Evolutionary conservation across 2,797 vertebrate genomes (phyloP), one percentile per base, ranked within the genome.

Genomic region (Melanotaenia parkinsoni): DNA sequence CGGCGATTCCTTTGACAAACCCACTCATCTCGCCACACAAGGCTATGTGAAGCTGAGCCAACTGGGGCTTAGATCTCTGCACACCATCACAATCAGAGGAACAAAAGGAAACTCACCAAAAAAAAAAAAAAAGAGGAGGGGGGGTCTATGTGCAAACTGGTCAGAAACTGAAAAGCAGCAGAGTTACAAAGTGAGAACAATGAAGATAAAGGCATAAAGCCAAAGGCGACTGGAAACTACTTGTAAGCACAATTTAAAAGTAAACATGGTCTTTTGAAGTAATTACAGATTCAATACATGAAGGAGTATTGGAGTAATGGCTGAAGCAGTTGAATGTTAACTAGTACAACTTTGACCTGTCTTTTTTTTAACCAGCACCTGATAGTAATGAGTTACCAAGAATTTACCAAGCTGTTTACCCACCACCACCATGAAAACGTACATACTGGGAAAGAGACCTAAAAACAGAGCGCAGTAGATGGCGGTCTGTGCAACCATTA

Each of bases 21-120:
- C 85, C 84, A 83, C 79, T 77, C 83, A 63, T 88, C 82, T 86
- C 72, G 73, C 73, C 81, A 69, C 86, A 84, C 85, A 84, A 77
- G 79, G 79, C 79, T 86, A 87, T 92, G 88, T 93, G 92, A 91
- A 89, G 86, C 78, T 50, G 71, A 87, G 89, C 89, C 88, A 92
- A 91, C 82, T 77, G 85, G 56, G 88, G 82, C 88, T 91, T 79
- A 89, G 84, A 91, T 89, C 85, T 91, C 76, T 68, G 64, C 82
- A 85, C 87, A 88, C 73, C 83, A 80, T 86, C 86, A 86, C 81
- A 87, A 89, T 77, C 80, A 74, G 79, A 79, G 79, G 80, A 86
- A 88, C 87, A 89, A 86, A 91, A 89, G 76, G 59, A 84, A 84
- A 85, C 47, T 62, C 24, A 4, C 37, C 2, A 30, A 30, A 30